A percentile compares a stretch with the other conserved stretches of the same genome.
Evolutionary conservation across 2,888 invertebrate genomes (phyloP).

Genomic region (Torymus auratus): DNA sequence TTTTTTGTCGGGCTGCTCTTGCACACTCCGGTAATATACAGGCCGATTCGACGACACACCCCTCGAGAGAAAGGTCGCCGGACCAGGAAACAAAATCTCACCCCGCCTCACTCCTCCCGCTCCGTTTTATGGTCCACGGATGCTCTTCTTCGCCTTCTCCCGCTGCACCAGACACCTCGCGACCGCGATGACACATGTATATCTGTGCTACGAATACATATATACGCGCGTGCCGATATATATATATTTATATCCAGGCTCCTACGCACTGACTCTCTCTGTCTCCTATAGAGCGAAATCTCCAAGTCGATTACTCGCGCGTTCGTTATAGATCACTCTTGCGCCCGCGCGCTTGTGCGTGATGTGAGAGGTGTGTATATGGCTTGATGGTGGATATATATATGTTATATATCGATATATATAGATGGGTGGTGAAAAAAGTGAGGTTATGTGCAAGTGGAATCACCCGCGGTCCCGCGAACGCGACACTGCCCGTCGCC

Average conservation of each 20-base stretch:
- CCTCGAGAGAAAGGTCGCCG: slow-evolving; percentile 30
- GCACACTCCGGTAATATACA: not conserved
- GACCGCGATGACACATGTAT: not conserved
- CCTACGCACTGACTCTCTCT: too few species aligned
- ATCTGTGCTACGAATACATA: not conserved
- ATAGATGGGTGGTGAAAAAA: slow-evolving; percentile 42
- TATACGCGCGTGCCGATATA: not conserved
- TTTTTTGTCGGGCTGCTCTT: not conserved
- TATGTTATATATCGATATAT: slow-evolving; percentile 14
- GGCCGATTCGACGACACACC: slow-evolving; percentile 57
- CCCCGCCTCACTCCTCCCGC: slow-evolving; percentile 11
- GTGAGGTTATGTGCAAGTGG: slow-evolving; percentile 61
- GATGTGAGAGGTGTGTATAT: too few species aligned
- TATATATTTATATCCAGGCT: not conserved
- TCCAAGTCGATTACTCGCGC: too few species aligned
- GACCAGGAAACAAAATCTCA: slow-evolving; percentile 14
- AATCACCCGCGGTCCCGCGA: slow-evolving; percentile 58
- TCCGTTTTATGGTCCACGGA: slow-evolving; percentile 8
- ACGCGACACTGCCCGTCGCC: slow-evolving; percentile 48
- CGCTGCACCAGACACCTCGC: slow-evolving; percentile 16
- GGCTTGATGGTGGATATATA: not conserved
- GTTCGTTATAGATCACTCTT: too few species aligned
- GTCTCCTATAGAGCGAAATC: too few species aligned
- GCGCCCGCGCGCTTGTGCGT: too few species aligned
- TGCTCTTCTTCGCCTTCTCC: not conserved